These are phyloP conservation scores for Urocyon cinereoargenteus DNA, from an alignment of 2,797 vertebrate species.

Conservation along the genomic window DNA sequence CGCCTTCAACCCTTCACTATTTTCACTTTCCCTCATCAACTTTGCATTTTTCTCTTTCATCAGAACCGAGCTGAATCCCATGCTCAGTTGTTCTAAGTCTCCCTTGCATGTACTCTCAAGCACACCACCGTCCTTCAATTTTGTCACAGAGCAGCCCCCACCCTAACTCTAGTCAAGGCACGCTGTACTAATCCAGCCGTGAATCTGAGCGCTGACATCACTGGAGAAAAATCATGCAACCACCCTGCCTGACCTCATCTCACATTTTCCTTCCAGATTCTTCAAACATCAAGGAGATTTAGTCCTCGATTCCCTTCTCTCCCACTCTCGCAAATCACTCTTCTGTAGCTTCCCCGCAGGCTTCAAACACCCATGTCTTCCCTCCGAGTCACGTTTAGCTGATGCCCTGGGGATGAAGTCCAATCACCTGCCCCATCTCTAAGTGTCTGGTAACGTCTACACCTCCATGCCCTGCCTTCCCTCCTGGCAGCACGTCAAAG, in stretches of 20 bases:
- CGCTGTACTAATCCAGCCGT: not conserved
- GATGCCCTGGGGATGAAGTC: not conserved
- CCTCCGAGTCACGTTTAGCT: not conserved
- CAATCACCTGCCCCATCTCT: not conserved
- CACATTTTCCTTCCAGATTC: not conserved
- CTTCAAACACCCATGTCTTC: not conserved
- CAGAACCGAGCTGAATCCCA: not conserved
- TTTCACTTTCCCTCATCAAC: constrained; percentile 39
- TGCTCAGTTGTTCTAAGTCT: not conserved
- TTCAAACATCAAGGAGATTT: not conserved
- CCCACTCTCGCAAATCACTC: no score
- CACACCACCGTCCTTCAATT: not conserved
- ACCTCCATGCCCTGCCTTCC: not conserved
- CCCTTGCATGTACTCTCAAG: not conserved
- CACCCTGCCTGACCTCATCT: not conserved
- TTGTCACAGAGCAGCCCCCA: not conserved
- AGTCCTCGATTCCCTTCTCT: not conserved
- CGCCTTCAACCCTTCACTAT: not conserved
- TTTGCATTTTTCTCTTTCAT: not conserved
- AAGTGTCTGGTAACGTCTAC: fast-evolving
- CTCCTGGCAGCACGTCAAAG: not conserved
- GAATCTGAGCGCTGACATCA: not conserved
- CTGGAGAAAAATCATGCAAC: not conserved
- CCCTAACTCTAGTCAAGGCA: not conserved
- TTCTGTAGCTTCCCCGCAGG: not conserved